These are phyloP conservation scores for Anisognathus igniventris DNA, from an alignment of 2,797 vertebrate genomes.

Conservation along the genomic window DNA sequence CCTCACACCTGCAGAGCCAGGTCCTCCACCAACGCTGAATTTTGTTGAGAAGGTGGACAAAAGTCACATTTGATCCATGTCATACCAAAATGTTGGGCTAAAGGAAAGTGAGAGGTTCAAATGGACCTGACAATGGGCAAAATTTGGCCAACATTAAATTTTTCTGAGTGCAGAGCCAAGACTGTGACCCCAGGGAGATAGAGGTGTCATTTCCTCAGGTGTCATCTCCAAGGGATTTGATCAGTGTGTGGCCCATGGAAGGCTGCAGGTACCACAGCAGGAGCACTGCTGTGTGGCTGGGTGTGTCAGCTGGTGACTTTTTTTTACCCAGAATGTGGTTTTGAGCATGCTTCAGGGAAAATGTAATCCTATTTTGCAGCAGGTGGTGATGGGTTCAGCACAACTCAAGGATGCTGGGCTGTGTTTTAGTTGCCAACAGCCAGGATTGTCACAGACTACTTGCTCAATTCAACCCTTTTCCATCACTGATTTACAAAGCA, in stretches of 20 bases:
- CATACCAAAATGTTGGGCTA: neutral
- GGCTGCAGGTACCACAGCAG: neutral
- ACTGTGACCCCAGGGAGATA: fast-evolving
- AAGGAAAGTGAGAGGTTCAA: neutral
- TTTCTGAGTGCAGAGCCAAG: neutral
- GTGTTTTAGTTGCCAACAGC: neutral
- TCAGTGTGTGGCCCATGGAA: neutral
- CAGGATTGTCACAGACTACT: neutral
- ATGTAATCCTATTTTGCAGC: neutral
- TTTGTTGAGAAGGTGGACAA: neutral
- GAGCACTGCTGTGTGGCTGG: neutral
- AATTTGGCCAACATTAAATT: neutral
- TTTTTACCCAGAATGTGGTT: neutral
- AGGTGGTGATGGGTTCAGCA: neutral
- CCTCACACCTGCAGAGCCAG: fast-evolving
- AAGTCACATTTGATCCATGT: neutral
- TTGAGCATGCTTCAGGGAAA: neutral
- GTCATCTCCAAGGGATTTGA: neutral
- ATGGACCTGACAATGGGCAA: neutral
- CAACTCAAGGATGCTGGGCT: fast-evolving
- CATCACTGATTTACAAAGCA: neutral
- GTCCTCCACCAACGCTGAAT: neutral
- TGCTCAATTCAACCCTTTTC: neutral
- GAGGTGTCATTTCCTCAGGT: neutral
- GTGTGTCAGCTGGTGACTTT: neutral